Evolutionary conservation across 2,888 invertebrate species (phyloP).

Genomic region (Glyphotaelius pellucidus): DNA sequence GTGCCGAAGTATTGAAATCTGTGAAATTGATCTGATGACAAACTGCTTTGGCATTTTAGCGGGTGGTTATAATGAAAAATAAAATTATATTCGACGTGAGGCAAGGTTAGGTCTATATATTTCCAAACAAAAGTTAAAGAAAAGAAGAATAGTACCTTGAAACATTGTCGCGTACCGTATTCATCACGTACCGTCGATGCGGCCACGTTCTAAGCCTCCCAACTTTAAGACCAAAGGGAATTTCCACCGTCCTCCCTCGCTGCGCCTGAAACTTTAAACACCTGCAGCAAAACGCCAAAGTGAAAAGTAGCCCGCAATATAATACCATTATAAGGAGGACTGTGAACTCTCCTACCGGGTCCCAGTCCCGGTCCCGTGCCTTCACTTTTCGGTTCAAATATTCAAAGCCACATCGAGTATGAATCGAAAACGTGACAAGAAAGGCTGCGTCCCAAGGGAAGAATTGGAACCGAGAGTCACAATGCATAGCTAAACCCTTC

Average conservation of each 20-base stretch:
- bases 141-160: neutral
- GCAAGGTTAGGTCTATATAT: neutral
- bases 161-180: neutral
- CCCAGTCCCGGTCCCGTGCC: neutral
- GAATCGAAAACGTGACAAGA: neutral
- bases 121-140: too few species aligned
- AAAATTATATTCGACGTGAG: neutral
- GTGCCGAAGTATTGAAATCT: neutral
- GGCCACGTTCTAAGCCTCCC: neutral
- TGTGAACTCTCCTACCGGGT: neutral
- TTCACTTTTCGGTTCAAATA: constrained; percentile 32
- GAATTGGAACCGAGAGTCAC: neutral
- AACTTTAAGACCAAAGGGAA: neutral
- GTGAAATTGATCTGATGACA: too few species aligned
- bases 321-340: constrained; percentile 22
- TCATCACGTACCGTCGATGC: neutral
- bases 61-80: too few species aligned
- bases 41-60: too few species aligned
- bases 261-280: constrained; percentile 52
- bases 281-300: constrained; percentile 45
- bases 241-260: constrained; percentile 2
- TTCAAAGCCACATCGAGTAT: constrained; percentile 6
- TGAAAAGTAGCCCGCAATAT: constrained; percentile 41
- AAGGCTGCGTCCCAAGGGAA: neutral
- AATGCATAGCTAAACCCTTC: neutral